Evolutionary conservation across 2,888 invertebrate species (phyloP), one percentile per base, ranked within the genome.

Genomic region (Hemicrepidius hirtus): DNA sequence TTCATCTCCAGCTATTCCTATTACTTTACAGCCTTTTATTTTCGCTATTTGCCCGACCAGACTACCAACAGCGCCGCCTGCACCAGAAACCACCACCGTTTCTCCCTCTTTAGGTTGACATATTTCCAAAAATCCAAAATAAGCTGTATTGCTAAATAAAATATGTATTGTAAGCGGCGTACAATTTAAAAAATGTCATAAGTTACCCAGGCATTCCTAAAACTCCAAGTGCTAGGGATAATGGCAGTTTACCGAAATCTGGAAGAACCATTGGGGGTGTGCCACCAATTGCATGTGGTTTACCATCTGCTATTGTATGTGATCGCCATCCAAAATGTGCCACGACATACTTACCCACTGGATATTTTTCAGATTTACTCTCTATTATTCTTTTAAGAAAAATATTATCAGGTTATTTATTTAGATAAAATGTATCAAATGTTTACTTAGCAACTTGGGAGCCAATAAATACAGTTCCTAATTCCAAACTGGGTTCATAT

Each of bases 21-120:
- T 91, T 0, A 93, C 93, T 71, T 85, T 89, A 79, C 93, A 91
- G 9, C 91, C 92, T 84, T 92, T 88, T 60, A 92, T 89, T 86
- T 94, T 94, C 0, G 91, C 95, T 74, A 95, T 92, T 87, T 95
- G 95, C 0, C 94, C 94, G 18, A 94, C 94, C 59, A 92, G 88
- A 71, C 90, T 91, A 3, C 95, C 95, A 9, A 95, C 94, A 37
- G 94, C 94, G 20, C 95, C 95, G 18, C 93, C 94, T 12, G 94
- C 95, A 3, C 92, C 92, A 21, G 91, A 92, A 1, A 95, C 90
- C 0, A 92, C 91, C 12, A 95, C 89, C 0, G 92, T 92, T 84
- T 95, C 94, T 7, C 93, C 94, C 3, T 88, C 78, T 85, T 93
- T 92, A 0, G 94, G 93, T 73, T 90, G 83, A 76, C 94, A 94